Percentiles rank a stretch among this genome's conserved stretches.
Evolutionary conservation across 1,140 invertebrate species (phyloP).

Genomic region (Condylostylus longicornis): DNA sequence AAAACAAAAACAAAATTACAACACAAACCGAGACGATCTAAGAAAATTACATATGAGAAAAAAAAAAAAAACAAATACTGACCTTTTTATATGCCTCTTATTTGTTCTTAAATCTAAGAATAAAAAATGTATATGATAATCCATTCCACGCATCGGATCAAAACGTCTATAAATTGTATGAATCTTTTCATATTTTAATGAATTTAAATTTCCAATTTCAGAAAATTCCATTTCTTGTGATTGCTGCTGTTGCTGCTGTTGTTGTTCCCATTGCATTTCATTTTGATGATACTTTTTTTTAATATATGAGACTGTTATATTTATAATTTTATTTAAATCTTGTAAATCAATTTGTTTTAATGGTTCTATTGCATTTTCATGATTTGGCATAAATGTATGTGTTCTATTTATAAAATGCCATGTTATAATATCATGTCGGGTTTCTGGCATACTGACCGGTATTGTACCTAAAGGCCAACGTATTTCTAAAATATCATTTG

Average conservation of each 20-base stretch:
- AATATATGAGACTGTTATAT: conserved; percentile 40
- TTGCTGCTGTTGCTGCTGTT: no score
- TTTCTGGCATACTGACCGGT: conserved; percentile 45
- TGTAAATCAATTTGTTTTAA: conserved; percentile 43
- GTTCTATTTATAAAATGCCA: conserved; percentile 74
- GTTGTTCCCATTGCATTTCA: no score
- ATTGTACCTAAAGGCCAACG: conserved; percentile 73
- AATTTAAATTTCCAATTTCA: no score
- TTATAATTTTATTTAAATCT: conserved; percentile 53
- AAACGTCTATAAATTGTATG: conserved; percentile 72
- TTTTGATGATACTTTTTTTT: conserved; percentile 37
- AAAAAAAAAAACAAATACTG: no score
- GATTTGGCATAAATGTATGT: conserved; percentile 60
- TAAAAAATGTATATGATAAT: conserved; percentile 71
- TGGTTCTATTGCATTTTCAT: conserved; percentile 42
- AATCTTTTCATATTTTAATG: conserved; percentile 39
- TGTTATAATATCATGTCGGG: conserved; percentile 69
- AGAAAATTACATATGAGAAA: no score
- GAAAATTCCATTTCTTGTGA: no score
- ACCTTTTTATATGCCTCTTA: no score
- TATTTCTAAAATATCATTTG: conserved; percentile 34
- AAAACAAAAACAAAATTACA: no score
- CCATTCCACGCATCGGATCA: conserved; percentile 74
- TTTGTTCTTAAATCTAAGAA: no score
- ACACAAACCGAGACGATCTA: no score